Base-by-base conservation (phyloP, 2,113 vertebrate species). In the Dryoscopus gambensis region DNA sequence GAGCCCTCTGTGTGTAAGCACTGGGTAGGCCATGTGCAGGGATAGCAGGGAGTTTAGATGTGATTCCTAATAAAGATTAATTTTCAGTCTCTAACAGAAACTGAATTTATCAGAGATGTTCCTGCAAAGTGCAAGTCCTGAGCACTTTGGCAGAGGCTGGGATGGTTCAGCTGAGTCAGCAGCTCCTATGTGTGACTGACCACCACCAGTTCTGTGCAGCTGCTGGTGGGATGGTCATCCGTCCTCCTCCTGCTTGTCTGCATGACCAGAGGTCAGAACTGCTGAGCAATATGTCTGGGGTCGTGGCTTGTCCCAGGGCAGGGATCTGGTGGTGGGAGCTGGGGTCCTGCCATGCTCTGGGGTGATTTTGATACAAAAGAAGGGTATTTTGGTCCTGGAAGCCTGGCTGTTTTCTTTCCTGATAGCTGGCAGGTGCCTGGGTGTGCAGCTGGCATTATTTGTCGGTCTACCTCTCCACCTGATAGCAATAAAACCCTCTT, bases 41-140 rank as follows among this genome's bases (percentile, higher is more conserved):
- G 55, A 25, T 5, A 75, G 63, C 69, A 33, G 73, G 59, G 69
- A 22, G 63, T 33, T 6, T 30, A 5, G 62, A 39, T 87, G 59
- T 33, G 52, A 35, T 82, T 82, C 57, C 39, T 85, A 70, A 75
- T 75, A 40, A 77, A 94, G 96, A 96, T 90, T 68, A 93, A 89
- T 89, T 94, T 93, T 67, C 84, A 37, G 42, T 79, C 40, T 92
- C 68, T 88, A 93, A 92, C 84, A 87, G 95, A 91, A 97, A 76
- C 57, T 10, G 55, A 71, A 75, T 92, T 71, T 82, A 27, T 57
- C 23, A 20, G 84, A 67, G 93, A n/a, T 70, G 39, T 52, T 91
- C 93, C 93, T 78, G 65, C 70, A 57, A 37, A 88, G 83, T 78
- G 55, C 9, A 37, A 6, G 37, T 75, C 22, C 70, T 1, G 30